Base-by-base conservation (phyloP, 2,113 vertebrate species). In the Halichoeres trimaculatus region DNA sequence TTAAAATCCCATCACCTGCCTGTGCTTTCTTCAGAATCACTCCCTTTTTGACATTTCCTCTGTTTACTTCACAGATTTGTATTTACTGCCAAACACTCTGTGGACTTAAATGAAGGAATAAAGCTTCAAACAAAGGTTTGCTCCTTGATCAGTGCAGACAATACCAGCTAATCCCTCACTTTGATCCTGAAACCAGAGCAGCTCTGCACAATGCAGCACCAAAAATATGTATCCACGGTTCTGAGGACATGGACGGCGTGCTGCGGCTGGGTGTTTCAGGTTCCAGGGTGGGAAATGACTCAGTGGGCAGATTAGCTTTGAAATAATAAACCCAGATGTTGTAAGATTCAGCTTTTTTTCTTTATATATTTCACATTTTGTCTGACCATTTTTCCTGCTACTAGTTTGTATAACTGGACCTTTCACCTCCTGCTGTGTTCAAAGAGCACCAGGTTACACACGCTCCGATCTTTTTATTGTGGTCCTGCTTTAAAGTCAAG, bases 141-240 rank as follows among this genome's bases (percentile, higher is more conserved):
- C 26, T 22, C 4, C 35, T 40, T 14, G 0, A 55, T 61, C 10
- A n/a, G 22, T 10, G 35, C 11, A 43, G 30, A 26, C 16, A 19
- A 23, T 30, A 38, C 1, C 26, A 58, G 30, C 5, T 56, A 9
- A 65, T 53, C 36, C 40, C 8, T 52, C 2, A 1, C 17, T 50
- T 73, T 66, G 10, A 40, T 59, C 7, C 24, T 54, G 40, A 43
- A 67, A 50, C 62, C 10, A 13, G 12, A 55, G 22, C 26, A 48
- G 8, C 24, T 40, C 10, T 17, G 11, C n/a, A 22, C 23, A 3
- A n/a, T 43, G 41, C 12, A 50, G 34, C 7, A 53, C 30, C 41
- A 22, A 14, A 48, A 60, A 50, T 48, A 40, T 65, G 11, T 12
- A 5, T 12, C 58, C 17, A 36, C 10, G 8, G 41, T 30, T 38